Evolutionary conservation across 2,797 vertebrate species (phyloP), one percentile per base, ranked within the genome.

Genomic region (Hippoglossus hippoglossus): DNA sequence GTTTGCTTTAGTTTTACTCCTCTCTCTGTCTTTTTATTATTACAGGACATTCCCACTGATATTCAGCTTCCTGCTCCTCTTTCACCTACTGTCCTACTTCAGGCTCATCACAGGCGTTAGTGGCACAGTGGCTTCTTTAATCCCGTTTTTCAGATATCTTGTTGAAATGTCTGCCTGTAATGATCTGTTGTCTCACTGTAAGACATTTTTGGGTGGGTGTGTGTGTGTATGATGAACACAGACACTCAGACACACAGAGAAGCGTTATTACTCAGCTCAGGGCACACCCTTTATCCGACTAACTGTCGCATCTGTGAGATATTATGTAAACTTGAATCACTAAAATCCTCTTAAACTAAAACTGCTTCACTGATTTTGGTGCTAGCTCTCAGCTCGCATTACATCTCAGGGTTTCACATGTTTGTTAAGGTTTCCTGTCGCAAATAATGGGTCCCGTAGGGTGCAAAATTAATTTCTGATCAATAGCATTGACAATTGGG

Each of bases 291-390:
- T 18, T 46, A 46, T 46, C 44, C 6, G 18, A 46, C 24, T 52
- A 47, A 28, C 12, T 36, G 51, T 54, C 0, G 0, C 63, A 66
- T 81, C 72, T 81, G 61, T 67, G 41, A 55, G 16, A 69, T 64
- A 70, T 79, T 62, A 69, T 2, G 3, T 13, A 25, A 53, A 46
- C n/a, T 15, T 60, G 10, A 47, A 47, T 9, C 49, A 15, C 21
- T 18, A 10, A 19, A 11, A 21, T 57, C 22, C 55, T 54, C 34
- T 36, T 5, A 8, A 25, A 18, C 56, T 24, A 44, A 59, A 18
- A 26, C 19, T 22, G 12, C 1, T 51, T 5, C 16, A 25, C 28
- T 66, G 13, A 16, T 44, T 44, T 44, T 5, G 39, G 1, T 53
- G 19, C n/a, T 61, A 11, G 34, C 8, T 36, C 10, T 3, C 34